Base-by-base conservation (phyloP, 2,113 vertebrate genomes). In the Lonchura striata region DNA sequence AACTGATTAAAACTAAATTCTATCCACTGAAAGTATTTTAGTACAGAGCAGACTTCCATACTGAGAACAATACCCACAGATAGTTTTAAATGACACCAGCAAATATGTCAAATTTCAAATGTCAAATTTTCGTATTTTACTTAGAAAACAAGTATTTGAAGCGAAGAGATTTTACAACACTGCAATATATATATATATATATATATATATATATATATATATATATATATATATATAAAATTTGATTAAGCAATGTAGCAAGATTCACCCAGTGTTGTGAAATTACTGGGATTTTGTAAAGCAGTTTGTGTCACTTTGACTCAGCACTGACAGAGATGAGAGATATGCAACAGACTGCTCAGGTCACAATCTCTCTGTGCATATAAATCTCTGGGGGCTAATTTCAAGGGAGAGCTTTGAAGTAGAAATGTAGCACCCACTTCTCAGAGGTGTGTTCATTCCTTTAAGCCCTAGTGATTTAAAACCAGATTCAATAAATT, bases 401-500 rank as follows among this genome's bases (percentile, higher is more conserved):
- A 95, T 85, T 86, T 54, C 57, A 75, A 80, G 93, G 71, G 79
- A 93, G 56, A 92, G 50, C 85, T 95, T 93, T 95, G 84, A 96
- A 89, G 86, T 65, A 61, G 66, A 91, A 95, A 89, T 0, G 5
- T 22, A 94, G 91, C 81, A 72, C 61, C 37, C 87, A 86, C 37
- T 94, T 86, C 54, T 66, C 75, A 37, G 64, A 86, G 69, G 46
- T 49, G 22, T 3, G 2, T 50, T 94, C 85, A 88, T 83, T 90
- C 72, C 52, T 77, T 93, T 84, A 93, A 92, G 65, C 41, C 53
- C 53, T 18, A 77, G 52, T 86, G 90, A 97, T 92, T 94, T 94
- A 86, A 96, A 96, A 88, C 85, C 85, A 95, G 82, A 90, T 78
- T 90, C 90, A 94, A 95, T 90, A 86, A 92, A 90, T 39, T 64